Evolutionary conservation across 2,888 invertebrate species (phyloP).

Genomic region (Dione vanillae): DNA sequence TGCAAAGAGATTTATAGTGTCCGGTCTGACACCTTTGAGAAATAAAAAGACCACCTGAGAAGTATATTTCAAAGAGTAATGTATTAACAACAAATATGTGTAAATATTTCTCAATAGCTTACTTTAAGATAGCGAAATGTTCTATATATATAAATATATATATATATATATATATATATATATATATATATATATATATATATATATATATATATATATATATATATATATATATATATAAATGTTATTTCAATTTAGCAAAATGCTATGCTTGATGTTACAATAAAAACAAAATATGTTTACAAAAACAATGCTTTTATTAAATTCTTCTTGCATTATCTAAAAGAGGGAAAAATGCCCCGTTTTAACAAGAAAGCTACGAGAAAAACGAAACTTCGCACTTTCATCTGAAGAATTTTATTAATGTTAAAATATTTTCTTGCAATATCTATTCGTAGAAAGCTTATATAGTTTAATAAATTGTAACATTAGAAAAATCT

Average conservation of each 20-base stretch:
- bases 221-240: slow-evolving; percentile 11
- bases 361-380: slow-evolving; percentile 64
- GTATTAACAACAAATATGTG: background rate
- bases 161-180: too few species aligned
- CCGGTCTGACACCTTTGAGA: slow-evolving; percentile 51
- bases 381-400: slow-evolving; percentile 68
- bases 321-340: slow-evolving; percentile 78
- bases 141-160: too few species aligned
- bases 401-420: slow-evolving; percentile 75
- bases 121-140: background rate
- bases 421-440: slow-evolving; percentile 70
- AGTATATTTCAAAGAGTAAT: background rate
- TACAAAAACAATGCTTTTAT: slow-evolving; percentile 75
- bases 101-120: background rate
- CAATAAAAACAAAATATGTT: slow-evolving; percentile 46
- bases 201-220: too few species aligned
- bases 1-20: slow-evolving; percentile 68
- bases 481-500: background rate
- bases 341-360: slow-evolving; percentile 69
- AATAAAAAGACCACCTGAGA: slow-evolving; percentile 16
- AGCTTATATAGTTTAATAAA: slow-evolving; percentile 2
- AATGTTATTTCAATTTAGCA: slow-evolving; percentile 35
- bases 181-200: too few species aligned
- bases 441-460: slow-evolving; percentile 61
- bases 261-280: slow-evolving; percentile 40